A percentile compares a stretch with the other conserved stretches of the same genome.
phyloP scores from a whole-genome alignment of 2,888 invertebrate genomes.

The Neocrepidodera transversa region DNA sequence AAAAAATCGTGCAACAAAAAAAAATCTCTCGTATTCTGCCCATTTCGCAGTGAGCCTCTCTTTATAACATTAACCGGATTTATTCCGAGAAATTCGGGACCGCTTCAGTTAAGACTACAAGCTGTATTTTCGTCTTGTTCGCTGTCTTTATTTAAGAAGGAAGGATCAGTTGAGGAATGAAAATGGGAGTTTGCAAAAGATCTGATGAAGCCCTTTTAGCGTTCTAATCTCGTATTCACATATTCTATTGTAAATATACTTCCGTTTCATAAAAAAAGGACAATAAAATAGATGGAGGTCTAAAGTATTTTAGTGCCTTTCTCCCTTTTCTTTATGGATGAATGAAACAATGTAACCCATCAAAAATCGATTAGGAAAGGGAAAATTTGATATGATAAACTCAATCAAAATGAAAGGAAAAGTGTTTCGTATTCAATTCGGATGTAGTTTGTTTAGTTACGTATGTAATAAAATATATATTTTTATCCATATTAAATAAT shows the following conservation, averaged over 20 bases:
- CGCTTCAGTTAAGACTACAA: constrained; percentile 21
- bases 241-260: constrained; percentile 34
- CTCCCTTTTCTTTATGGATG: constrained; percentile 10
- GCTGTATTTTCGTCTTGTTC: constrained; percentile 19
- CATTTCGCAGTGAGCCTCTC: constrained; percentile 29
- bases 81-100: constrained; percentile 32
- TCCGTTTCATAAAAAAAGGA: constrained; percentile 23
- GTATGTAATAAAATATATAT: too few relatives aligned
- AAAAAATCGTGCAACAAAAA: neutral
- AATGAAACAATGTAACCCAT: constrained; percentile 15
- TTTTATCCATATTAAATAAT: neutral
- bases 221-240: constrained; percentile 34
- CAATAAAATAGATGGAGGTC: constrained; percentile 30
- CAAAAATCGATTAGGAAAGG: constrained; percentile 25
- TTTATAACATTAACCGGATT: constrained; percentile 38
- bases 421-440: neutral
- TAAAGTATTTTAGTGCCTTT: constrained; percentile 21
- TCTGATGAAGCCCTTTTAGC: constrained; percentile 30
- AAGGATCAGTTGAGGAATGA: constrained; percentile 11
- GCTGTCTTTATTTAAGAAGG: constrained; percentile 18
- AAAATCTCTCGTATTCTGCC: constrained; percentile 18
- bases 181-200: constrained; percentile 21
- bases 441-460: neutral
- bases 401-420: constrained; percentile 9
- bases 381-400: constrained; percentile 13